Evolutionary conservation across 2,797 vertebrate genomes (phyloP).

Genomic region (Nyctalus aviator): DNA sequence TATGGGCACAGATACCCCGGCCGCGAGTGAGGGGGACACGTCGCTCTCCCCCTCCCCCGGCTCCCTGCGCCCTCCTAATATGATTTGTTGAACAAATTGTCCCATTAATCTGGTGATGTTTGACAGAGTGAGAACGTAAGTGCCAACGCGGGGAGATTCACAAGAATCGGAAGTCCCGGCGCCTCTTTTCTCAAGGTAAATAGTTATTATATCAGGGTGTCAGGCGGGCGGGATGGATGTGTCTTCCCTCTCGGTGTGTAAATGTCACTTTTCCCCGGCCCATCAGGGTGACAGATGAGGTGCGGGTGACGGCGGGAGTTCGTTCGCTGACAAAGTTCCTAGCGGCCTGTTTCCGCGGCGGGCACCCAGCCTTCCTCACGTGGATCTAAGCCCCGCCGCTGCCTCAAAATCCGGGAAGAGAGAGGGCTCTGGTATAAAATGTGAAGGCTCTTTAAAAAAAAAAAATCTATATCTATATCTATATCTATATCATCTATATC

Average conservation of each 20-base stretch:
- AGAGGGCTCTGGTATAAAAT: background rate
- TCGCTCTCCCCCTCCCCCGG: constrained; percentile 83
- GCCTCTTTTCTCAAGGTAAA: constrained; percentile 97
- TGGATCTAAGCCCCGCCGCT: background rate
- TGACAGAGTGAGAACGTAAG: constrained; percentile 94
- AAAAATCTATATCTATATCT: no score
- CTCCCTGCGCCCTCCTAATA: constrained; percentile 93
- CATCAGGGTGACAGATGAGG: constrained; percentile 98
- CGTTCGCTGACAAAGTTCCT: constrained; percentile 92
- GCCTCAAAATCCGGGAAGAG: constrained; percentile 29
- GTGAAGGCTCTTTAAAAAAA: background rate
- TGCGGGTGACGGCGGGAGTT: constrained; percentile 92
- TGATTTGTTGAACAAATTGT: constrained; percentile 97
- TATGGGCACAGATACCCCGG: constrained; percentile 93
- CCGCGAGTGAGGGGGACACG: constrained; percentile 90
- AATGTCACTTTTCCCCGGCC: constrained; percentile 99
- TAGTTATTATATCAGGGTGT: constrained; percentile 98
- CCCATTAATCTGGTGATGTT: constrained; percentile 95
- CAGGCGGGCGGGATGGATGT: constrained; percentile 93
- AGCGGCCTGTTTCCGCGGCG: constrained; percentile 88
- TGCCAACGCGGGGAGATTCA: constrained; percentile 93
- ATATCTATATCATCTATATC: no score
- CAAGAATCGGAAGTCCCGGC: constrained; percentile 92
- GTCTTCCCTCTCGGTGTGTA: constrained; percentile 95
- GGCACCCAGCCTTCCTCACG: constrained; percentile 62